Evolutionary conservation across 2,888 invertebrate genomes (phyloP).

Genomic region (Hoplodrina blanda): DNA sequence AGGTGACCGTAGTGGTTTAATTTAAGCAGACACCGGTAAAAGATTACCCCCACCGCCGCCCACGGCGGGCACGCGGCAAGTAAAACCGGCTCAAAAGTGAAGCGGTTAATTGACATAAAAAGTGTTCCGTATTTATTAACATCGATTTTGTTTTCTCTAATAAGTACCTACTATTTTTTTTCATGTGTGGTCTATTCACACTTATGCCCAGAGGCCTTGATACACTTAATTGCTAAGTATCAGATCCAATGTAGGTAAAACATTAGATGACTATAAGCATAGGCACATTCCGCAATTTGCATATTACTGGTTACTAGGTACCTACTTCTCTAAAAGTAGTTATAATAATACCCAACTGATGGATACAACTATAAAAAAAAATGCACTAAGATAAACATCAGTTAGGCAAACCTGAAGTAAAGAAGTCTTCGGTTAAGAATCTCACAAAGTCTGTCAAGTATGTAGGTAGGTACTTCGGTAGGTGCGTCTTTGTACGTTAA

Average conservation of each 20-base stretch:
- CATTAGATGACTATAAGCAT: too few relatives aligned
- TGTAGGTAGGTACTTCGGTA: not conserved
- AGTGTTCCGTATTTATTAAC: constrained; percentile 32
- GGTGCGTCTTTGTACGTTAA: constrained; percentile 41
- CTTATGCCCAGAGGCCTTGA: not conserved
- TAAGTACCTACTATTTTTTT: constrained; percentile 6
- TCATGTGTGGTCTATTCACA: not conserved
- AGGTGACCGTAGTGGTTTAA: constrained; percentile 5
- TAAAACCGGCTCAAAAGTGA: constrained; percentile 40
- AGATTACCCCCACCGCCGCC: constrained; percentile 18
- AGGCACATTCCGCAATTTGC: not conserved
- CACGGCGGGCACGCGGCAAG: constrained; percentile 2
- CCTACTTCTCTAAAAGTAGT: too few relatives aligned
- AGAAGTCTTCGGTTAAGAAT: constrained; percentile 42
- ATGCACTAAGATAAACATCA: not conserved
- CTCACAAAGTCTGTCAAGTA: constrained; percentile 28
- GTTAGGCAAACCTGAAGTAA: constrained; percentile 14
- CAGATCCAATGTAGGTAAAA: not conserved
- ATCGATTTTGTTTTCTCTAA: not conserved
- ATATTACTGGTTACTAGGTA: too few relatives aligned
- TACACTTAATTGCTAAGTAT: not conserved
- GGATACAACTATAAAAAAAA: not conserved
- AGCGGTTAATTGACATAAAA: constrained; percentile 39
- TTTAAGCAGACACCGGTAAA: constrained; percentile 41
- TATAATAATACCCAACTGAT: not conserved